Percentiles rank a stretch among this genome's conserved stretches.
phyloP scores from a whole-genome alignment of 1,140 invertebrate species.

The Penaeus japonicus region DNA sequence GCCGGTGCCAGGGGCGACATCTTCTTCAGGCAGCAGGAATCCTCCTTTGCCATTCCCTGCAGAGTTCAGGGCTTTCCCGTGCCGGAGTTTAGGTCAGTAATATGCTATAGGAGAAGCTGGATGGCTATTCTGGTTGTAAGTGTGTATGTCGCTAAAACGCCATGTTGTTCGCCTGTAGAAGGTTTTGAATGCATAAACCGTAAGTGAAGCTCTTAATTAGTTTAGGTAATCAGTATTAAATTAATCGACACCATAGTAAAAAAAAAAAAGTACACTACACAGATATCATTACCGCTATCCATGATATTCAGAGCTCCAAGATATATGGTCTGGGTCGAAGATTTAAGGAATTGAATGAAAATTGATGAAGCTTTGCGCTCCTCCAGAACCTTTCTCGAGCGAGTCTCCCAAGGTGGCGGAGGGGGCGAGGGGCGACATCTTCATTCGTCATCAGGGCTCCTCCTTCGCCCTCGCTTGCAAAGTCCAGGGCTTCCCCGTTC shows the following conservation, averaged over 20 bases:
- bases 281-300: background rate
- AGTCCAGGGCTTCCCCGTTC: slow-evolving; percentile 50
- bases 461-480: slow-evolving; percentile 24
- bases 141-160: too few relatives aligned
- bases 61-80: slow-evolving; percentile 62
- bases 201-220: too few relatives aligned
- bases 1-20: slow-evolving; percentile 31
- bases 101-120: background rate
- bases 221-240: too few relatives aligned
- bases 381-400: slow-evolving; percentile 50
- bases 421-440: slow-evolving; percentile 20
- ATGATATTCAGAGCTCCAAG: background rate
- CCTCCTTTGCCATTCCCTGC: slow-evolving; percentile 67
- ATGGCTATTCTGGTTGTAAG: too few relatives aligned
- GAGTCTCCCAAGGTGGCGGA: slow-evolving; percentile 46
- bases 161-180: too few relatives aligned
- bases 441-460: background rate
- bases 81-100: slow-evolving; percentile 40
- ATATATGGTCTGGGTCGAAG: background rate
- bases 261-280: background rate
- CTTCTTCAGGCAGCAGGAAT: slow-evolving; percentile 29
- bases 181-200: too few relatives aligned
- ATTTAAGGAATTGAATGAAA: background rate
- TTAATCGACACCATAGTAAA: background rate
- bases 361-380: background rate